These are phyloP conservation scores for Anastatus disparis DNA, from an alignment of 1,140 invertebrate species.

Conservation along the genomic window DNA sequence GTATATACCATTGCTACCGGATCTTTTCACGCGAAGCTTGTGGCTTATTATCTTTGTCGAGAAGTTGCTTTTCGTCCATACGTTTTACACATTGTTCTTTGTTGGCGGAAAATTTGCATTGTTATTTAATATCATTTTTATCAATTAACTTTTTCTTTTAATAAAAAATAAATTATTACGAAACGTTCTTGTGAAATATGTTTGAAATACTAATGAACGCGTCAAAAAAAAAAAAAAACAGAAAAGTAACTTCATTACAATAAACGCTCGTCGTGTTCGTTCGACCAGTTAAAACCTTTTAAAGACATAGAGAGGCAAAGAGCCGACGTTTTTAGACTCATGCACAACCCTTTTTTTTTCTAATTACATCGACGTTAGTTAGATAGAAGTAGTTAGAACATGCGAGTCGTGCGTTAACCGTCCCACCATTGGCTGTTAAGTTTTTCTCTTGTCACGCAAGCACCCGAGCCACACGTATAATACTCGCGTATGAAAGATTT, in stretches of 20 bases:
- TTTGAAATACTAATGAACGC: background rate
- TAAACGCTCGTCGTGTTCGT: background rate
- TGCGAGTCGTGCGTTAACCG: constrained; percentile 9
- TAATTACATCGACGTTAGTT: constrained; percentile 6
- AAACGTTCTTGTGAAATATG: too few relatives aligned
- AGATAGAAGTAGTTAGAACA: background rate
- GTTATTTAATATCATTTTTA: background rate
- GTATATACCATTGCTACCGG: too few relatives aligned
- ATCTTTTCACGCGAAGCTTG: too few relatives aligned
- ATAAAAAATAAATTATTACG: too few relatives aligned
- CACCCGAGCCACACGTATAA: too few relatives aligned
- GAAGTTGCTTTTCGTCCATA: too few relatives aligned
- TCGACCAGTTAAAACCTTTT: background rate
- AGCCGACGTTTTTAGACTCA: constrained; percentile 5
- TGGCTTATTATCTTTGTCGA: too few relatives aligned
- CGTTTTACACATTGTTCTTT: too few relatives aligned
- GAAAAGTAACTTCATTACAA: background rate
- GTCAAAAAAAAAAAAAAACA: background rate
- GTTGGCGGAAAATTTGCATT: background rate
- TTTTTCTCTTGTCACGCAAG: constrained; percentile 28
- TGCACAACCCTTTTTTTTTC: constrained; percentile 14
- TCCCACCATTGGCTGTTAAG: background rate
- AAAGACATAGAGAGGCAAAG: background rate
- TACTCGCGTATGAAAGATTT: constrained; percentile 18
- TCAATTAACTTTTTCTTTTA: too few relatives aligned